A percentile compares a stretch with the other conserved stretches of the same genome.
These are phyloP conservation scores for Poecile montanus DNA, from an alignment of 2,797 vertebrate species.

Conservation along the genomic window DNA sequence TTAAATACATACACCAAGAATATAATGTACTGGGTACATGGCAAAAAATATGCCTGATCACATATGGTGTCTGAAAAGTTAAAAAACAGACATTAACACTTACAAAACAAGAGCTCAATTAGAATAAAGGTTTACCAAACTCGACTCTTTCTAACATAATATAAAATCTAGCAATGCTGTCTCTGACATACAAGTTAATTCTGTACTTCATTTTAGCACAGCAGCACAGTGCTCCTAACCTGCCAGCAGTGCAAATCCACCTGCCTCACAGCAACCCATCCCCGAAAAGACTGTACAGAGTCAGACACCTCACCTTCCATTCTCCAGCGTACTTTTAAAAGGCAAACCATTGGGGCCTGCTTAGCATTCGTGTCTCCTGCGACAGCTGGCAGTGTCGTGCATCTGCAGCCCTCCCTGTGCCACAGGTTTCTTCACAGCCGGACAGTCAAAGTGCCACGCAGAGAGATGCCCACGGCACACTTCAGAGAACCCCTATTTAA, in stretches of 20 bases:
- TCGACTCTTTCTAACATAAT: not conserved
- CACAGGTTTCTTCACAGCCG: not conserved
- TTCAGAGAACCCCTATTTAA: not conserved
- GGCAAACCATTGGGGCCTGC: not conserved
- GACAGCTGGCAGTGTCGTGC: rapidly evolving
- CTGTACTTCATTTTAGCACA: not conserved
- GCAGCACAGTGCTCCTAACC: not conserved
- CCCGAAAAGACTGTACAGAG: rapidly evolving
- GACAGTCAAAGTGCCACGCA: not conserved
- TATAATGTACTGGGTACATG: not conserved
- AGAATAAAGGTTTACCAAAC: slow-evolving; percentile 6
- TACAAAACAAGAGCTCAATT: not conserved
- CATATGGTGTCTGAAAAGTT: slow-evolving; percentile 37
- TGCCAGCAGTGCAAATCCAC: not conserved
- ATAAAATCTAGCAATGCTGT: not conserved
- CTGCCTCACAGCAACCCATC: not conserved
- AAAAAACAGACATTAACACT: not conserved
- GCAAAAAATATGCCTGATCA: slow-evolving; percentile 1
- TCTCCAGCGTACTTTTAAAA: not conserved
- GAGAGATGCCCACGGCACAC: not conserved
- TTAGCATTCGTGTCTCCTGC: rapidly evolving
- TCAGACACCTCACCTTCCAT: not conserved
- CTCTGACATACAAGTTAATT: not conserved
- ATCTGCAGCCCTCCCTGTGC: not conserved
- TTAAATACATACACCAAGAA: not conserved